Evolutionary conservation across 2,888 invertebrate species (phyloP).

Genomic region (Drosophila infuscata): DNA sequence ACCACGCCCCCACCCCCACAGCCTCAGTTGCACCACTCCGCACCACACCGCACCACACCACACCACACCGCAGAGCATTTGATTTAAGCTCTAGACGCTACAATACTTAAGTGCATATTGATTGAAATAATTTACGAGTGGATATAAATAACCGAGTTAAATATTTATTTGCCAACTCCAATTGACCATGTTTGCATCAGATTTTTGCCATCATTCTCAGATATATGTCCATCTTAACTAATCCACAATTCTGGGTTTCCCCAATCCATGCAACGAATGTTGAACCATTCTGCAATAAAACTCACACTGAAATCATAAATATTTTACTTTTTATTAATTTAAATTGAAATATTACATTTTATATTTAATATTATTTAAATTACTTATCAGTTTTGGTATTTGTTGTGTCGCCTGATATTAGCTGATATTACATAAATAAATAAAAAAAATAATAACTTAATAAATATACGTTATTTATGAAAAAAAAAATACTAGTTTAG

Average conservation of each 20-base stretch:
- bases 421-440: not conserved
- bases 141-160: constrained; percentile 13
- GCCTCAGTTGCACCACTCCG: too few relatives aligned
- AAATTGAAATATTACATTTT: too few relatives aligned
- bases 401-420: not conserved
- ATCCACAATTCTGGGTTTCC: not conserved
- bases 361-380: too few relatives aligned
- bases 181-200: not conserved
- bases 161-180: not conserved
- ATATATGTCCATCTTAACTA: not conserved
- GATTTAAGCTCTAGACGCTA: constrained; percentile 17
- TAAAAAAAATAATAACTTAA: not conserved
- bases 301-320: not conserved
- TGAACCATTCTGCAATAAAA: not conserved
- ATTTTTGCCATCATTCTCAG: not conserved
- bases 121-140: constrained; percentile 35
- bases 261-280: not conserved
- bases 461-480: not conserved
- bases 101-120: constrained; percentile 30
- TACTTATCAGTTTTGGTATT: too few relatives aligned
- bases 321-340: too few relatives aligned
- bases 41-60: not conserved
- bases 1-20: constrained; percentile 9
- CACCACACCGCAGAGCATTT: constrained; percentile 4
- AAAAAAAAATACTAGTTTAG: too few relatives aligned